These are phyloP conservation scores for Sebastes nivosus DNA, from an alignment of 2,797 vertebrate genomes.

Conservation along the genomic window DNA sequence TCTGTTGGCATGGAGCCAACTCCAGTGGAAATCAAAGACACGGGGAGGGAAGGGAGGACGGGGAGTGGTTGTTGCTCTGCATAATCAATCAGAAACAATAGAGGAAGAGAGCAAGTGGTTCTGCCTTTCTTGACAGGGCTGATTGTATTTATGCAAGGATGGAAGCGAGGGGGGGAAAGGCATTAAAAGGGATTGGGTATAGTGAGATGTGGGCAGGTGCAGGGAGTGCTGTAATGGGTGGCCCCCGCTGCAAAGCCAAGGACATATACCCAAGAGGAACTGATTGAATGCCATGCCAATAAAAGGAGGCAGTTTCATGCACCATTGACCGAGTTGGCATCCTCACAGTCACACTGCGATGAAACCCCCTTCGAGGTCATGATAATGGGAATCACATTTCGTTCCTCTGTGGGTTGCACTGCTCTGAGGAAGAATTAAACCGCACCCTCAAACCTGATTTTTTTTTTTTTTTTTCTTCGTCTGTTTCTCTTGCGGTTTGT, in stretches of 20 bases:
- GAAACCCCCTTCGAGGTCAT: conserved; percentile 73
- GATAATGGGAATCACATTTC: conserved; percentile 70
- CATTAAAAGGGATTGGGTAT: conserved; percentile 61
- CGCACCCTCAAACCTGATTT: neutral
- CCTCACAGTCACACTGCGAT: conserved; percentile 63
- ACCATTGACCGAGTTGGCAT: conserved; percentile 79
- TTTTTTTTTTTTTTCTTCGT: neutral
- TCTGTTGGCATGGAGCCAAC: conserved; percentile 65
- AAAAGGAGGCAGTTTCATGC: conserved; percentile 80
- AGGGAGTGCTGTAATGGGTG: conserved; percentile 61
- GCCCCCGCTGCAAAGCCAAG: conserved; percentile 65
- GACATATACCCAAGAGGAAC: conserved; percentile 74
- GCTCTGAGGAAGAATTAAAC: conserved; percentile 51
- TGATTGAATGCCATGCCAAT: conserved; percentile 79
- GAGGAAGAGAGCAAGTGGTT: conserved; percentile 47
- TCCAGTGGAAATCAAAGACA: conserved; percentile 48
- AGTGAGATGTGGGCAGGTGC: conserved; percentile 68
- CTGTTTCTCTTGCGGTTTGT: neutral
- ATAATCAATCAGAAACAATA: conserved; percentile 78
- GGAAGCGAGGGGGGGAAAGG: conserved; percentile 28
- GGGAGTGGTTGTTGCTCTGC: conserved; percentile 36
- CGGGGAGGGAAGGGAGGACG: conserved; percentile 40
- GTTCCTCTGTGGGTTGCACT: conserved; percentile 39
- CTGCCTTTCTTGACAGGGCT: conserved; percentile 66
- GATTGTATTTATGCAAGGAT: conserved; percentile 73